Evolutionary conservation across 2,113 vertebrate genomes (phyloP), one percentile per base, ranked within the genome.

Genomic region (Gallinago undulata): DNA sequence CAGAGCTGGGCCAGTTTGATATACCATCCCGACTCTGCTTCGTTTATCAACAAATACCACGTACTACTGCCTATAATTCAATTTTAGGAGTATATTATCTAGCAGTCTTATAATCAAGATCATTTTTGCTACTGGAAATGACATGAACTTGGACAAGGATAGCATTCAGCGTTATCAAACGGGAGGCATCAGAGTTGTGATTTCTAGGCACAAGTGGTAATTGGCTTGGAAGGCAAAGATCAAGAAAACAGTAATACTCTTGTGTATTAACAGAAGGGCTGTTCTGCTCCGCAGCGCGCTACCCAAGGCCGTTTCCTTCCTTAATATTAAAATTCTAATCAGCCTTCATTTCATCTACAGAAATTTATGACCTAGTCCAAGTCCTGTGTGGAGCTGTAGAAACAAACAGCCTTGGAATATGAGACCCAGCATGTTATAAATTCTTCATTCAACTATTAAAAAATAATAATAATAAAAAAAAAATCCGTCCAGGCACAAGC

Each of bases 241-340:
- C 93, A 96, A 89, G 75, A 37, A 84, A 86, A 92, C 77, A 96
- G 94, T 73, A 82, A 81, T 57, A 91, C 90, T 94, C 94, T 91
- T 95, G 90, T 89, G 78, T 60, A 91, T 78, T 95, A 96, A 92
- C 81, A 97, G 92, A 91, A 90, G 94, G 92, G 53, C 39, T 78
- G 59, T 94, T 96, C 75, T 95, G 93, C 94, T 91, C 94, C 8
- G 30, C 17, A 51, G 56, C 53, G 84, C 23, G 10, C 79, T 70
- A 69, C 87, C 94, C 96, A 93, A 75, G 57, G 82, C 94, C 57
- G 92, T 78, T 97, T 96, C 97, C 95, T 96, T 94, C 96, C 96
- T 72, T 85, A 88, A 81, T 85, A 95, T 93, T 95, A 84, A 95
- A 87, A 95, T 95, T 94, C 62, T 81, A 84, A 91, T 87, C 94